phyloP scores from a whole-genome alignment of 2,113 vertebrate genomes.

The Lycocorax pyrrhopterus region DNA sequence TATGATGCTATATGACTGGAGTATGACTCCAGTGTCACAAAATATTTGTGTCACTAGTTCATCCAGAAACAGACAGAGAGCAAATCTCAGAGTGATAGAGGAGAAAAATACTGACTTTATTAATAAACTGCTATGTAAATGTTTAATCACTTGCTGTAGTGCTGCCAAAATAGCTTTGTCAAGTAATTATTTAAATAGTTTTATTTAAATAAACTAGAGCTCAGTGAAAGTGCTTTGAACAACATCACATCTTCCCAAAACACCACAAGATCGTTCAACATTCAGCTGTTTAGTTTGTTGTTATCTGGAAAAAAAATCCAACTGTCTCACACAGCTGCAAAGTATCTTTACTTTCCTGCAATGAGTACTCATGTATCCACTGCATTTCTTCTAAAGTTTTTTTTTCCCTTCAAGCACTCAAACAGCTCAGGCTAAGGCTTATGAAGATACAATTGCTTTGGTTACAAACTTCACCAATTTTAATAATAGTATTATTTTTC shows the following conservation, averaged over 20 bases:
- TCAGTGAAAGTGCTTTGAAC: not conserved
- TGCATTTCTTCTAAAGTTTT: not conserved
- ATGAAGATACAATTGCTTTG: not conserved
- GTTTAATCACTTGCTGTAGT: not conserved
- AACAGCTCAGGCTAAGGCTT: not conserved
- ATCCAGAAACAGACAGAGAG: not conserved
- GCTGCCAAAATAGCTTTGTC: not conserved
- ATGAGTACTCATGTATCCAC: not conserved
- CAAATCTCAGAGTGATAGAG: not conserved
- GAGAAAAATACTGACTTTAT: not conserved
- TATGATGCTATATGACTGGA: conserved; percentile 15
- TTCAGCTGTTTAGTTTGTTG: not conserved
- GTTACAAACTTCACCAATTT: not conserved
- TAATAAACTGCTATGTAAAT: not conserved
- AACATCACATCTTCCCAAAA: not conserved
- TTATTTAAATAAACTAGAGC: not conserved
- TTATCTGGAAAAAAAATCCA: not conserved
- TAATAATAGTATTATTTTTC: not conserved
- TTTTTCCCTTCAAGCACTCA: not conserved
- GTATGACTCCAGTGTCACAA: conserved; percentile 24
- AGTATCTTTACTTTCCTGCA: not conserved
- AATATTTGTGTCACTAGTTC: not conserved
- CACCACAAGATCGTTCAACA: not conserved
- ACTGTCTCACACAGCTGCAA: not conserved
- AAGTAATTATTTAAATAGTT: not conserved